phyloP scores from a whole-genome alignment of 2,888 invertebrate species.

The Horisme vitalbata region DNA sequence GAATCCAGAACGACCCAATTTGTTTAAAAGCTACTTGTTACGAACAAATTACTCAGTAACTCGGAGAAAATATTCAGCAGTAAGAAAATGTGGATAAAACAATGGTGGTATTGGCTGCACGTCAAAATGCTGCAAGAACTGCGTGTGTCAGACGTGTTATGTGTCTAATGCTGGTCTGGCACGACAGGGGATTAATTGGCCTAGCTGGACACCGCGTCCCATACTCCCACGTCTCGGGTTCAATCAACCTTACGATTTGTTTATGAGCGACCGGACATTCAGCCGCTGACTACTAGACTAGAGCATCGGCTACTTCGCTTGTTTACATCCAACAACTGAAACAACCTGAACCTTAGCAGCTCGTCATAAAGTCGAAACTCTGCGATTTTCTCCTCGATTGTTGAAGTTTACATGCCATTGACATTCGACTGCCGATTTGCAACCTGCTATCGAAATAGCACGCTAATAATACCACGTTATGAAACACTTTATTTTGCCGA shows the following conservation, averaged over 20 bases:
- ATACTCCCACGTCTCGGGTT: slow-evolving; percentile 44
- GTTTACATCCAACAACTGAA: slow-evolving; percentile 12
- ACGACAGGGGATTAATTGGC: slow-evolving; percentile 44
- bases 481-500: slow-evolving; percentile 38
- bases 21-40: slow-evolving; percentile 14
- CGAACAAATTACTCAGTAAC: slow-evolving; percentile 16
- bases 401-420: slow-evolving; percentile 66
- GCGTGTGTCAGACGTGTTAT: slow-evolving; percentile 32
- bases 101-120: slow-evolving; percentile 35
- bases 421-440: slow-evolving; percentile 59
- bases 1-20: slow-evolving; percentile 15
- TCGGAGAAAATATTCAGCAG: slow-evolving; percentile 18
- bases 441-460: slow-evolving; percentile 57
- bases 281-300: slow-evolving; percentile 11
- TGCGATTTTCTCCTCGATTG: slow-evolving; percentile 2
- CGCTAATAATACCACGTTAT: slow-evolving; percentile 45
- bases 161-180: slow-evolving; percentile 39
- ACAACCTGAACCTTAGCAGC: slow-evolving; percentile 10
- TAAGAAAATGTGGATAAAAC: slow-evolving; percentile 25
- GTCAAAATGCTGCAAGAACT: slow-evolving; percentile 36
- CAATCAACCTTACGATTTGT: slow-evolving; percentile 60
- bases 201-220: slow-evolving; percentile 44
- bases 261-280: slow-evolving; percentile 49
- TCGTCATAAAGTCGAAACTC: slow-evolving; percentile 41
- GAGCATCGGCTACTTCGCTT: slow-evolving; percentile 4